phyloP scores from a whole-genome alignment of 2,797 vertebrate genomes.

The Heliangelus exortis region DNA sequence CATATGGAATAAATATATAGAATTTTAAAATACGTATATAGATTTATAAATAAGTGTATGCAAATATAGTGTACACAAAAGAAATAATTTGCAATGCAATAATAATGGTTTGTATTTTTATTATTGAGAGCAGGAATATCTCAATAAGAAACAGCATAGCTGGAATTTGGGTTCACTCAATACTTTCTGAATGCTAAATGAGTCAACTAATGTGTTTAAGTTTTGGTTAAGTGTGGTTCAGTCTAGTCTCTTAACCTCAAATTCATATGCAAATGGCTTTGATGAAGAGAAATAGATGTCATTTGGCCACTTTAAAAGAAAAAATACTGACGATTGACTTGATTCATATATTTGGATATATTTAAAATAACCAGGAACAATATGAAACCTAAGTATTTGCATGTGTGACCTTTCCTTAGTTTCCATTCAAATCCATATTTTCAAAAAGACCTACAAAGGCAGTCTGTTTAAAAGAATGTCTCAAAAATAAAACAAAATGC shows the following conservation, averaged over 20 bases:
- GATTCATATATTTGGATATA: neutral
- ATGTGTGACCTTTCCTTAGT: neutral
- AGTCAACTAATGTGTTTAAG: neutral
- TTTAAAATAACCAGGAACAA: neutral
- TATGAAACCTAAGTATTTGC: neutral
- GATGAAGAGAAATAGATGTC: neutral
- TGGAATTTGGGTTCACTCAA: neutral
- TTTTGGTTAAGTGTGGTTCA: neutral
- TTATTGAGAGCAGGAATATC: neutral
- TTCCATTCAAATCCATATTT: neutral
- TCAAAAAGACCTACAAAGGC: neutral
- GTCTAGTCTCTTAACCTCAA: neutral
- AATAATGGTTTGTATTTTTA: too few relatives aligned
- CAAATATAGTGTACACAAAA: neutral
- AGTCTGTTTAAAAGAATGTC: neutral
- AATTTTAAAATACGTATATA: neutral
- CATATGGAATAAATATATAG: neutral
- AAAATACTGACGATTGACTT: neutral
- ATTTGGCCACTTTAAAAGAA: too few relatives aligned
- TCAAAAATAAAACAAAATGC: neutral
- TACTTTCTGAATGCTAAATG: neutral
- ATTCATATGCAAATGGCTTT: neutral
- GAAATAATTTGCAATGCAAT: neutral
- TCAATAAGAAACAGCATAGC: neutral
- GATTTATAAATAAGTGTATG: neutral